A percentile compares a stretch with the other conserved stretches of the same genome.
These are phyloP conservation scores for Toxostoma redivivum DNA, from an alignment of 2,113 vertebrate genomes.

Conservation along the genomic window DNA sequence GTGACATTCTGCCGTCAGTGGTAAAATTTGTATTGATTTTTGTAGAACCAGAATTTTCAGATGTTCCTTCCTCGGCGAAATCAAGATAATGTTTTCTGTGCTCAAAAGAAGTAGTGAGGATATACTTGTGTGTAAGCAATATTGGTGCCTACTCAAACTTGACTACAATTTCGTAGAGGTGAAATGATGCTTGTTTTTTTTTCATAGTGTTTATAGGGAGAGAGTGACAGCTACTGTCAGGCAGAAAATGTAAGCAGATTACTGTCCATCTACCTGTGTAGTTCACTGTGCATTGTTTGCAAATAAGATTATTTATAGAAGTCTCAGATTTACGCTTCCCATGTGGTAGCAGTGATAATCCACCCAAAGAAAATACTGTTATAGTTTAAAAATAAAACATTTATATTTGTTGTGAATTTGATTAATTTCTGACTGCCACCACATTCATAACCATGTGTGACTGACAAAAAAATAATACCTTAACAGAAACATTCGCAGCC, in stretches of 20 bases:
- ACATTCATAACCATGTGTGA: neutral
- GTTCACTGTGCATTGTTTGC: neutral
- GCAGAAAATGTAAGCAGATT: neutral
- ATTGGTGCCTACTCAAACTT: neutral
- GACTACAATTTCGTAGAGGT: neutral
- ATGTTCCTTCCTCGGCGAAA: neutral
- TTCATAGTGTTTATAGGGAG: neutral
- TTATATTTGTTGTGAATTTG: neutral
- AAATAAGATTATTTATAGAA: neutral
- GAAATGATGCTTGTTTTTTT: neutral
- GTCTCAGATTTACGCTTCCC: neutral
- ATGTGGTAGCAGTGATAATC: neutral
- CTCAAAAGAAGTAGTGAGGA: neutral
- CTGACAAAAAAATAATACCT: neutral
- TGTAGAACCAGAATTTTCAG: neutral
- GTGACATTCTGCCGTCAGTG: neutral
- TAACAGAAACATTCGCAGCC: neutral
- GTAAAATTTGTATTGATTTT: conserved; percentile 2
- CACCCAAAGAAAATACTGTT: neutral
- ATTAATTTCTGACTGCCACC: neutral
- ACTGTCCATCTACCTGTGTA: neutral
- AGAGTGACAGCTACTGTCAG: neutral
- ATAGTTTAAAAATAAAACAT: neutral
- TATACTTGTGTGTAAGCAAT: neutral
- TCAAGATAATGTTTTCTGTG: neutral